A percentile compares a stretch with the other conserved stretches of the same genome.
Conservation (phyloP, 2,113 vertebrate species). For the Chauna torquata region DNA sequence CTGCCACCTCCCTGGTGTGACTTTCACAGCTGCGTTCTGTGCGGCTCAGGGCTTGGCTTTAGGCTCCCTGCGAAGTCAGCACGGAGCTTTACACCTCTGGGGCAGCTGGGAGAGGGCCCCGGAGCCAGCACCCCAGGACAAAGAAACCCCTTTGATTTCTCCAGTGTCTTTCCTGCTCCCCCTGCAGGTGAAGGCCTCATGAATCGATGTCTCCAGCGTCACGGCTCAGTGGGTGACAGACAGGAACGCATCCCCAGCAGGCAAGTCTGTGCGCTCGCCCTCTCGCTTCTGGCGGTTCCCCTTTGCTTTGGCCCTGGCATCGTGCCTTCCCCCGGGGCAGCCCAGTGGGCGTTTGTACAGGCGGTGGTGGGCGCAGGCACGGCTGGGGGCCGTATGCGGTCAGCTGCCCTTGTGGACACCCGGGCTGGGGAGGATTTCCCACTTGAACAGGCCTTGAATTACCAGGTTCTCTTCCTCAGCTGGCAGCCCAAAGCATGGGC, state of each 20-base stretch:
- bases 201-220: neutral
- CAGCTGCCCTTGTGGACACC: neutral
- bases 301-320: neutral
- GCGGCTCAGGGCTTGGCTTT: neutral
- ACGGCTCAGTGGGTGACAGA: neutral
- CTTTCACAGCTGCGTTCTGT: slow-evolving; percentile 26
- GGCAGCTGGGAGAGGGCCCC: neutral
- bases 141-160: neutral
- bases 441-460: neutral
- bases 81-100: neutral
- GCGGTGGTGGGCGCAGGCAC: neutral
- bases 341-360: neutral
- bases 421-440: neutral
- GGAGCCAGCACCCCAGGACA: neutral
- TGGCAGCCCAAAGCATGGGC: neutral
- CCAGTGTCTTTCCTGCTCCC: neutral
- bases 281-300: neutral
- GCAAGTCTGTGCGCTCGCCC: neutral
- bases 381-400: neutral
- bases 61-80: neutral
- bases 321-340: neutral
- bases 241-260: fast-evolving
- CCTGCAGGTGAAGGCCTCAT: neutral
- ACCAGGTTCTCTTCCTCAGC: neutral
- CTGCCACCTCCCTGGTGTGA: slow-evolving; percentile 50